phyloP scores from a whole-genome alignment of 1,140 invertebrate genomes.

The Calephelis virginiensis region DNA sequence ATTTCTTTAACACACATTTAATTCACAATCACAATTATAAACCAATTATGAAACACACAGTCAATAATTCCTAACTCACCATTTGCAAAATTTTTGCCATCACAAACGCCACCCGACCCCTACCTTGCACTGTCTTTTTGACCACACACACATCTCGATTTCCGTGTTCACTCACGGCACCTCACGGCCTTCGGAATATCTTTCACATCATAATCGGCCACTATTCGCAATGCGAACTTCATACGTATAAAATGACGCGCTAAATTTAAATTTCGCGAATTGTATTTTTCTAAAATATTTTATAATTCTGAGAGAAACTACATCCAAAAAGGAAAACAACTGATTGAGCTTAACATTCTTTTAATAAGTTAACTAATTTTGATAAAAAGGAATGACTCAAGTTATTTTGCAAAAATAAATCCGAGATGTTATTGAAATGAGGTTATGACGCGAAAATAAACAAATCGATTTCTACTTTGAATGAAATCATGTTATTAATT shows the following conservation, averaged over 20 bases:
- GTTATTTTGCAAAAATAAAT: background rate
- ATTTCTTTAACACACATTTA: slow-evolving; percentile 62
- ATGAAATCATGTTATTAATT: background rate
- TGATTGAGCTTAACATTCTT: background rate
- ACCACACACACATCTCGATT: slow-evolving; percentile 79
- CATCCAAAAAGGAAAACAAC: background rate
- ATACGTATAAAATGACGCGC: slow-evolving; percentile 65
- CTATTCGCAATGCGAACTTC: slow-evolving; percentile 78
- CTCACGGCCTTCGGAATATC: slow-evolving; percentile 79
- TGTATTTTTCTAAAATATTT: slow-evolving; percentile 16
- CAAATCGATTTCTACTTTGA: slow-evolving; percentile 13
- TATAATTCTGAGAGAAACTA: slow-evolving; percentile 2
- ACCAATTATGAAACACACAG: slow-evolving; percentile 54
- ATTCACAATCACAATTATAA: slow-evolving; percentile 66
- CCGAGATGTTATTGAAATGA: slow-evolving; percentile 30
- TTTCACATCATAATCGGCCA: slow-evolving; percentile 78
- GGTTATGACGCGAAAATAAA: slow-evolving; percentile 51
- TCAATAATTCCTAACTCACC: slow-evolving; percentile 78
- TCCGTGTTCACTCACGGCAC: slow-evolving; percentile 79
- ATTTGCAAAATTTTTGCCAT: slow-evolving; percentile 79
- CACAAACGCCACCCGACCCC: slow-evolving; percentile 79
- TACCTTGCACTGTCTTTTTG: slow-evolving; percentile 80
- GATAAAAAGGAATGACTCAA: background rate
- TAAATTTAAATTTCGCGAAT: slow-evolving; percentile 71
- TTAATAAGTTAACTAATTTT: background rate